Evolutionary conservation across 2,797 vertebrate species (phyloP).

Genomic region (Thripadectes ignobilis): DNA sequence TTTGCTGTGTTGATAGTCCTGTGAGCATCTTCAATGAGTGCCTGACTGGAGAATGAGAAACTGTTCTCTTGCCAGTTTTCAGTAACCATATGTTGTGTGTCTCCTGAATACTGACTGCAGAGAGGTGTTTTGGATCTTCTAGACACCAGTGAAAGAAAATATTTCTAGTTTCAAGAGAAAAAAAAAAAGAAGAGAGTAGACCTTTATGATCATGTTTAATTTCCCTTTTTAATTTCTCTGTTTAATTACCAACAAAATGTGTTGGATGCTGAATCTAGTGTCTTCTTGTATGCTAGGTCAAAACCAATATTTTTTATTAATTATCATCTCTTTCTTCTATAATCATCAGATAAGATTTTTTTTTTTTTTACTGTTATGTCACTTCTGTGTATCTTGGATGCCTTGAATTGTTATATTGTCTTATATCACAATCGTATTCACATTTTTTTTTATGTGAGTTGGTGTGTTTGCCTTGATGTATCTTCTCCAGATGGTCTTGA

Average conservation of each 20-base stretch:
- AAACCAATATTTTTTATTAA: neutral
- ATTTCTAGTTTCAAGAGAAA: constrained; percentile 52
- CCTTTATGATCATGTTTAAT: constrained; percentile 30
- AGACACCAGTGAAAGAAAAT: constrained; percentile 65
- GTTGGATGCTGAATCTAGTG: neutral
- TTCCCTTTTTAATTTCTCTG: constrained; percentile 9
- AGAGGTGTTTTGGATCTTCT: constrained; percentile 69
- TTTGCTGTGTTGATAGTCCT: constrained; percentile 69
- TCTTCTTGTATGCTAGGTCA: neutral
- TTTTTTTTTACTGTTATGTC: neutral
- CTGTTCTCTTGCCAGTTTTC: constrained; percentile 68
- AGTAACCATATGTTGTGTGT: constrained; percentile 62
- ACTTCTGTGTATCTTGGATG: neutral
- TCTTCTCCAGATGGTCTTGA: neutral
- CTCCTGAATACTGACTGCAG: constrained; percentile 63
- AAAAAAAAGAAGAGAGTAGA: constrained; percentile 26
- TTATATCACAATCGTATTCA: neutral
- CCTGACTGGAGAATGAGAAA: constrained; percentile 60
- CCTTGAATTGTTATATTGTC: neutral
- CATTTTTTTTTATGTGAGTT: neutral
- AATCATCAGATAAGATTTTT: neutral
- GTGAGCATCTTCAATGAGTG: constrained; percentile 57
- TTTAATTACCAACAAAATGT: neutral
- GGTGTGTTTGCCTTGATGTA: neutral
- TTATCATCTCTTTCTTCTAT: neutral